A percentile compares a stretch with the other conserved stretches of the same genome.
These are phyloP conservation scores for Passerina amoena DNA, from an alignment of 2,113 vertebrate genomes.

Conservation along the genomic window DNA sequence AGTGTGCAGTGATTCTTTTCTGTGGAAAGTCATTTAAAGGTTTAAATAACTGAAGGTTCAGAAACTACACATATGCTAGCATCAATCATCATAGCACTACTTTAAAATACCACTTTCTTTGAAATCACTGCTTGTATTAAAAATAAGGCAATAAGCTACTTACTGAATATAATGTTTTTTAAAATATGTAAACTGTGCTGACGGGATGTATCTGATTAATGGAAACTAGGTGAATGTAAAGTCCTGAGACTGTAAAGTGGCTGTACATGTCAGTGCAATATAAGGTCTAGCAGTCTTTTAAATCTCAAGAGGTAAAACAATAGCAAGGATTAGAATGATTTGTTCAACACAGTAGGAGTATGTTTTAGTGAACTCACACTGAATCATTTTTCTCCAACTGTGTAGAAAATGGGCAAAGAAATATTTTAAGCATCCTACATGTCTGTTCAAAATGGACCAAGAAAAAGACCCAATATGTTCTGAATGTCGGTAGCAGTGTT, in stretches of 20 bases:
- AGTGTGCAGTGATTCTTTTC: not conserved
- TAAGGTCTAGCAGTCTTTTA: not conserved
- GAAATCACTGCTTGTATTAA: not conserved
- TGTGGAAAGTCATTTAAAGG: not conserved
- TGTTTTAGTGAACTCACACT: not conserved
- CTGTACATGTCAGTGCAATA: not conserved
- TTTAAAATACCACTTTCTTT: not conserved
- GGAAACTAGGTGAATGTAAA: not conserved
- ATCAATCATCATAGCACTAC: not conserved
- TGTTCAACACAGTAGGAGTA: not conserved
- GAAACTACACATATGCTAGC: not conserved
- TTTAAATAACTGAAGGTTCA: not conserved
- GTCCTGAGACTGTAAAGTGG: not conserved
- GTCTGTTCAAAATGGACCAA: not conserved
- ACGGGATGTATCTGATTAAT: not conserved
- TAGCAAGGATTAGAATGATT: not conserved
- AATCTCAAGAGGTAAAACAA: not conserved
- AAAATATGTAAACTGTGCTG: not conserved
- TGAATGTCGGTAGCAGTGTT: rapidly evolving
- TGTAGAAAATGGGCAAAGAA: not conserved
- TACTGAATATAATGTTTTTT: not conserved
- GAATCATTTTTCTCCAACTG: not conserved
- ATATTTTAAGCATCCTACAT: not conserved
- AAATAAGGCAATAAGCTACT: not conserved
- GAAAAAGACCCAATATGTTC: not conserved